Conservation (phyloP, 2,113 vertebrate species). For the Nematolebias whitei region DNA sequence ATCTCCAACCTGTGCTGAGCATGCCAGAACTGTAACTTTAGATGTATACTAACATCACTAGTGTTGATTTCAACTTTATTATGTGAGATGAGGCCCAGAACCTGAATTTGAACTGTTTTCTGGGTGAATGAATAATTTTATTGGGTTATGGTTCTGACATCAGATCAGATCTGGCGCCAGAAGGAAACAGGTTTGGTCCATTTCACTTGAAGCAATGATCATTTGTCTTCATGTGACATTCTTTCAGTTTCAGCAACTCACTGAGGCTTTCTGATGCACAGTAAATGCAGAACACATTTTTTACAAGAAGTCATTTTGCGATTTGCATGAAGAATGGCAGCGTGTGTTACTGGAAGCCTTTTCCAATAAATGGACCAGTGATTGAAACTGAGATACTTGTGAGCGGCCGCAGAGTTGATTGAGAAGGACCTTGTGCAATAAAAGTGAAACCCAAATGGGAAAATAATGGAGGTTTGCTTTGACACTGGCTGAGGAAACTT, state of each 20-base stretch:
- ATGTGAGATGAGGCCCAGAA: slow-evolving; percentile 25
- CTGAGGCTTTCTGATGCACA: slow-evolving; percentile 57
- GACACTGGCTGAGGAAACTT: slow-evolving; percentile 48
- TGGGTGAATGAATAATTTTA: slow-evolving; percentile 31
- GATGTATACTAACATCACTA: slow-evolving; percentile 1
- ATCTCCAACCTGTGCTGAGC: too few species aligned
- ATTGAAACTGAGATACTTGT: slow-evolving; percentile 65
- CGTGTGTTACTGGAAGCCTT: slow-evolving; percentile 58
- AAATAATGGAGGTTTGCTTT: slow-evolving; percentile 57
- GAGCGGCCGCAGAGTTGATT: slow-evolving; percentile 37
- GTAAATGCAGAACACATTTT: slow-evolving; percentile 69
- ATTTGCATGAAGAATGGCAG: slow-evolving; percentile 68
- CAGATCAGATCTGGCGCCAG: slow-evolving; percentile 10
- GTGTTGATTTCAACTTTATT: slow-evolving; percentile 31
- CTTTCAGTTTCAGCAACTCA: slow-evolving; percentile 46
- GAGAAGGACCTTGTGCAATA: slow-evolving; percentile 40
- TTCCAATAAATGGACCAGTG: slow-evolving; percentile 66
- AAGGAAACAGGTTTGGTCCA: neutral
- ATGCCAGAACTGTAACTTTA: too few species aligned
- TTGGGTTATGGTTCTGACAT: slow-evolving; percentile 7
- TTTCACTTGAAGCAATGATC: slow-evolving; percentile 45
- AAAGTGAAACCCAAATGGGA: slow-evolving; percentile 64
- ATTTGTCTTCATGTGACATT: slow-evolving; percentile 56
- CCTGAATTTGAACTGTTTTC: slow-evolving; percentile 35
- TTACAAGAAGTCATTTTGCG: slow-evolving; percentile 73